Conservation (phyloP, 2,113 vertebrate genomes). For the Desmodus rotundus region DNA sequence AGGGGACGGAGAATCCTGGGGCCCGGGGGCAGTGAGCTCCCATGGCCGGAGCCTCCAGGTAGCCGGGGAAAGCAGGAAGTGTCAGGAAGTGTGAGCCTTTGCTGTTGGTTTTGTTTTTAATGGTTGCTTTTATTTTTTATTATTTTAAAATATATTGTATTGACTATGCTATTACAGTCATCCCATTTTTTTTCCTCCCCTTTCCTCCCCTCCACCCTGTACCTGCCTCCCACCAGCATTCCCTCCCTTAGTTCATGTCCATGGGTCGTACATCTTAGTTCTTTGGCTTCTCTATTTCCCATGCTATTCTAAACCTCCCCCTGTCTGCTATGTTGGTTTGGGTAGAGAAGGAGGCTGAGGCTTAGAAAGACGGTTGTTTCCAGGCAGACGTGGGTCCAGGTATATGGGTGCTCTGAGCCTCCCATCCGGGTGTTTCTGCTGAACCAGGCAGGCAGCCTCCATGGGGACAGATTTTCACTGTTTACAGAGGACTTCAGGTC, state of each 20-base stretch:
- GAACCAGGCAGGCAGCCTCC: not conserved
- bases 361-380: not conserved
- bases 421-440: not conserved
- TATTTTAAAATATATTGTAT: too few relatives aligned
- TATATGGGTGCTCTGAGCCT: not conserved
- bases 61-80: not conserved
- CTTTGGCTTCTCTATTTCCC: too few relatives aligned
- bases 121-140: too few relatives aligned
- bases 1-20: not conserved
- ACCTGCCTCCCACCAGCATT: too few relatives aligned
- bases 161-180: too few relatives aligned
- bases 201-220: too few relatives aligned
- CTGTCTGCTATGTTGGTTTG: not conserved
- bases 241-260: too few relatives aligned
- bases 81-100: not conserved
- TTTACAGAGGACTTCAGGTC: not conserved
- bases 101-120: not conserved
- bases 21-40: not conserved
- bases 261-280: too few relatives aligned
- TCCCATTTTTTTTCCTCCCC: too few relatives aligned
- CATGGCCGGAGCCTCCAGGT: rapidly evolving
- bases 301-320: too few relatives aligned
- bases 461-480: not conserved
- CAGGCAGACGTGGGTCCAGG: not conserved
- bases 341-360: not conserved